phyloP scores from a whole-genome alignment of 2,888 invertebrate genomes.

The Imbricaverruca yamaguchii region DNA sequence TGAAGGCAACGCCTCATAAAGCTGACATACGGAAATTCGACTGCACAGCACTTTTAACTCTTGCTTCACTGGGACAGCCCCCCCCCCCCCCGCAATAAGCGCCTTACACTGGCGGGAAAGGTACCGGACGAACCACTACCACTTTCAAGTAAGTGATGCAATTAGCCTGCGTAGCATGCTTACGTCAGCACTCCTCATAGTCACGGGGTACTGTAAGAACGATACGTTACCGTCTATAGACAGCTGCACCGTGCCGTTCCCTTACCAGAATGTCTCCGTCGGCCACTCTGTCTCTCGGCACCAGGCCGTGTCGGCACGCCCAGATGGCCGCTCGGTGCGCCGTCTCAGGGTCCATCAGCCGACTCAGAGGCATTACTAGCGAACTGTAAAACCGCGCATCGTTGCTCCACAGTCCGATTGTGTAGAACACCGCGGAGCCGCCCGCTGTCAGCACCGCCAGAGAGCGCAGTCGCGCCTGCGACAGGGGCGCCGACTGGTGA shows the following conservation, averaged over 20 bases:
- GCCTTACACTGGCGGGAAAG: too few relatives aligned
- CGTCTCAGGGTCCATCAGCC: slow-evolving; percentile 66
- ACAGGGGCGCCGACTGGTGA: not conserved
- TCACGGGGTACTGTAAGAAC: not conserved
- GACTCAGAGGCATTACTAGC: slow-evolving; percentile 61
- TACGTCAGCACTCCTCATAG: not conserved
- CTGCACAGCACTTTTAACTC: too few relatives aligned
- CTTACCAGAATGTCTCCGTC: not conserved
- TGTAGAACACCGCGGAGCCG: slow-evolving; percentile 57
- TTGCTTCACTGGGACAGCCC: too few relatives aligned
- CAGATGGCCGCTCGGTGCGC: slow-evolving; percentile 72
- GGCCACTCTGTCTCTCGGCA: slow-evolving; percentile 51
- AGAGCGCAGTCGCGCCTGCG: slow-evolving; percentile 40
- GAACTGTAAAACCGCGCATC: slow-evolving; percentile 70
- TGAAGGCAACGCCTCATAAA: too few relatives aligned
- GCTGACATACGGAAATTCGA: too few relatives aligned
- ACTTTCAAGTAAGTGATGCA: not conserved
- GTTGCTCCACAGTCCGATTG: slow-evolving; percentile 55
- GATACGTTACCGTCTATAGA: not conserved
- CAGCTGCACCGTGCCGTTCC: too few relatives aligned
- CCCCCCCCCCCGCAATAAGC: too few relatives aligned
- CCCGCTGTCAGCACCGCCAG: slow-evolving; percentile 56
- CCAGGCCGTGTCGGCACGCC: slow-evolving; percentile 65
- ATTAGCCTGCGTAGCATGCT: not conserved
- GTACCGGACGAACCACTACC: not conserved